A percentile compares a stretch with the other conserved stretches of the same genome.
Conservation (phyloP, 2,888 invertebrate genomes). For the Calameuta pallipes region DNA sequence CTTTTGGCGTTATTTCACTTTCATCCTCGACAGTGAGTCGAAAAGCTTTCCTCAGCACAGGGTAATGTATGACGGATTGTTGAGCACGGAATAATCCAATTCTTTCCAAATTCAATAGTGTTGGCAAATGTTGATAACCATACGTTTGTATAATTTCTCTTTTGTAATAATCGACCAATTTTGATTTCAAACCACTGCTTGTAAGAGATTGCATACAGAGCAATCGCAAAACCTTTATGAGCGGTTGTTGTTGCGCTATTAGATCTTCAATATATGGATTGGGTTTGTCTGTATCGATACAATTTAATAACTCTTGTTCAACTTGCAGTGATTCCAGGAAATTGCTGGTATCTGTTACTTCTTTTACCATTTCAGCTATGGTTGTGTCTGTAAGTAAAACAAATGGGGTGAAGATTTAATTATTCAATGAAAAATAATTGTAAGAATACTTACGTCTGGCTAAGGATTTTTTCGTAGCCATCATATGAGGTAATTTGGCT, state of each 20-base stretch:
- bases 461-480: constrained; percentile 88
- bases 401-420: constrained; percentile 1
- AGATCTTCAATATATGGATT: constrained; percentile 92
- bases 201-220: constrained; percentile 94
- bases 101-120: constrained; percentile 87
- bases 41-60: constrained; percentile 82
- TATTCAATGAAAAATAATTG: background rate
- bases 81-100: constrained; percentile 84
- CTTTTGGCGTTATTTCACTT: constrained; percentile 83
- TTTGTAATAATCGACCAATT: constrained; percentile 80
- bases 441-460: constrained; percentile 69
- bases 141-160: constrained; percentile 85
- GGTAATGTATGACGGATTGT: constrained; percentile 78
- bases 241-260: constrained; percentile 85
- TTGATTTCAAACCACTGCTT: constrained; percentile 92
- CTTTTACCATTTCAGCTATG: constrained; percentile 93
- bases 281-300: constrained; percentile 90
- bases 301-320: constrained; percentile 93
- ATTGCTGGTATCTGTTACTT: constrained; percentile 78
- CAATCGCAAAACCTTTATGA: constrained; percentile 86
- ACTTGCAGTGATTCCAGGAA: constrained; percentile 84
- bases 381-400: constrained; percentile 78
- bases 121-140: constrained; percentile 85
- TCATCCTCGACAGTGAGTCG: constrained; percentile 90
- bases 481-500: constrained; percentile 85